These are phyloP conservation scores for Squalus acanthias DNA, from an alignment of 2,797 vertebrate species.

Conservation along the genomic window DNA sequence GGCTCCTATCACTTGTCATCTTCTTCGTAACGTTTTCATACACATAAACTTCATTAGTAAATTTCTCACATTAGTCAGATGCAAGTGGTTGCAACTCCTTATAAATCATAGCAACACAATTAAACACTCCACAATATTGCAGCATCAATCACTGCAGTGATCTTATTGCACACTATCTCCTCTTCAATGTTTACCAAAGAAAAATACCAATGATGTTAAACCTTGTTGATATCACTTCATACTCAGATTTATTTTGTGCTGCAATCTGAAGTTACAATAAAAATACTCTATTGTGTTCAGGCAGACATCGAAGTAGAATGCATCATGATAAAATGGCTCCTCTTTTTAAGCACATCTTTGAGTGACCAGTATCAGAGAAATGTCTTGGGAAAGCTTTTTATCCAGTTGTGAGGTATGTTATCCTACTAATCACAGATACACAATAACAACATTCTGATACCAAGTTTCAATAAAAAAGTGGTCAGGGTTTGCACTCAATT, in stretches of 20 bases:
- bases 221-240: background rate
- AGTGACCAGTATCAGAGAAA: background rate
- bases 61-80: background rate
- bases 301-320: background rate
- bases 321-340: background rate
- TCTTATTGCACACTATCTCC: background rate
- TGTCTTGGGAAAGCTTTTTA: background rate
- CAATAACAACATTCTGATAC: background rate
- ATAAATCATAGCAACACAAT: background rate
- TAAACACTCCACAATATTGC: background rate
- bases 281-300: background rate
- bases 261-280: background rate
- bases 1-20: background rate
- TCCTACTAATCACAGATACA: background rate
- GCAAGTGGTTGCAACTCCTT: background rate
- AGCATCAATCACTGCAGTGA: background rate
- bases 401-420: background rate
- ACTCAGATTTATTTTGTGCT: background rate
- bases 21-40: background rate
- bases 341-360: background rate
- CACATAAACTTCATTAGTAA: background rate
- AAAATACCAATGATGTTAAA: background rate
- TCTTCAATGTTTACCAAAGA: background rate
- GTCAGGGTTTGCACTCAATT: background rate
- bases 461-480: background rate